Percentiles rank a stretch among this genome's conserved stretches.
Conservation (phyloP, 2,888 invertebrate genomes). For the Eucera pruinosa region DNA sequence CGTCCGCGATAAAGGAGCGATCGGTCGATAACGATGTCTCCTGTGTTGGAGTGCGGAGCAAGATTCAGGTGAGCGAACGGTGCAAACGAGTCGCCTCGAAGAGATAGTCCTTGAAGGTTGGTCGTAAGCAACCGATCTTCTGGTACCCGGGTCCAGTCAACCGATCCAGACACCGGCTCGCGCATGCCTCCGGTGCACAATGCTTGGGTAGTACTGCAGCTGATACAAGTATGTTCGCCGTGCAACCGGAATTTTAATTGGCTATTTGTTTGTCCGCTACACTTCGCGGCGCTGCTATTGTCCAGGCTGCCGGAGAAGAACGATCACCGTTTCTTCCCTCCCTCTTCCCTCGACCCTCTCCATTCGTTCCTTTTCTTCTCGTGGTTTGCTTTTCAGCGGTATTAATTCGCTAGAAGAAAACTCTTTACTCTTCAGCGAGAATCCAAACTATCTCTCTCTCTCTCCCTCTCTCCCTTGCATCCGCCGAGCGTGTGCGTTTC, state of each 20-base stretch:
- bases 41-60: slow-evolving; percentile 18
- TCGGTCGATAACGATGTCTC: slow-evolving; percentile 67
- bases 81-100: slow-evolving; percentile 67
- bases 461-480: too few relatives aligned
- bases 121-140: slow-evolving; percentile 74
- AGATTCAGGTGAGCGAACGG: slow-evolving; percentile 59
- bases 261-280: slow-evolving; percentile 81
- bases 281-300: slow-evolving; percentile 77
- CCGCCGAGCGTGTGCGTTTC: neutral
- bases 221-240: slow-evolving; percentile 80
- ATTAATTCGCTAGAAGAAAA: slow-evolving; percentile 60
- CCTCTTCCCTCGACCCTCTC: neutral
- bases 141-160: slow-evolving; percentile 71
- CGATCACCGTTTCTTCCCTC: slow-evolving; percentile 52
- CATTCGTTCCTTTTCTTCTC: slow-evolving; percentile 10
- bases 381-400: slow-evolving; percentile 52
- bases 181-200: slow-evolving; percentile 76
- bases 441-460: neutral
- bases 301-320: slow-evolving; percentile 67
- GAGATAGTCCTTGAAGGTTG: slow-evolving; percentile 69
- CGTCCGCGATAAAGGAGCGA: slow-evolving; percentile 59
- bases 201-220: slow-evolving; percentile 77
- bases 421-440: neutral
- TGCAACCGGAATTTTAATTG: slow-evolving; percentile 82
- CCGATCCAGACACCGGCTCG: slow-evolving; percentile 74